Conservation (phyloP, 2,113 vertebrate genomes). For the Eretmodus cyanostictus region DNA sequence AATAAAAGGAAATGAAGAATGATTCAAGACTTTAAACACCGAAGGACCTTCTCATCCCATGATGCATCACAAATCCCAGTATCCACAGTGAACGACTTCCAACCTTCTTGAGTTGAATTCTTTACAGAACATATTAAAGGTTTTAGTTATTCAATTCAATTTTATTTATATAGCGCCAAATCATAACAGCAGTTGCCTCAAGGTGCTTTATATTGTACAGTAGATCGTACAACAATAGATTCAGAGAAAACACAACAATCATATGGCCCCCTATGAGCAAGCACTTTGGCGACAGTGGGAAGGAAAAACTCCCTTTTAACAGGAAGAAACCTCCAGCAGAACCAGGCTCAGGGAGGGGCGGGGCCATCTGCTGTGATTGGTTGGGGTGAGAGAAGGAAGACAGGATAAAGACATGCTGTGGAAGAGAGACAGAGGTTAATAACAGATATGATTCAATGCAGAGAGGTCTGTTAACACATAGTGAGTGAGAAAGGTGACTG, state of each 20-base stretch:
- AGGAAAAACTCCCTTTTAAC: background rate
- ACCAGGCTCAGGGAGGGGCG: background rate
- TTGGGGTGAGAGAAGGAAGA: background rate
- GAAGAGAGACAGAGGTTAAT: background rate
- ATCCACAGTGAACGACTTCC: background rate
- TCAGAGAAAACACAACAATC: background rate
- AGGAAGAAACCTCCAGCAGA: fast-evolving
- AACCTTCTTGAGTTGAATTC: background rate
- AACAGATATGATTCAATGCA: background rate
- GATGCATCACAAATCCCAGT: background rate
- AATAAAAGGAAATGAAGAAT: background rate
- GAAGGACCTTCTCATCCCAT: background rate
- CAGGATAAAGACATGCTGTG: background rate
- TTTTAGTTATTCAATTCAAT: background rate
- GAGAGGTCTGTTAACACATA: no score
- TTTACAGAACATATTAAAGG: background rate
- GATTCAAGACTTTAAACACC: background rate
- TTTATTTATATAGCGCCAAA: fast-evolving
- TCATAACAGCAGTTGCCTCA: background rate
- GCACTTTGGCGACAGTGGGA: background rate
- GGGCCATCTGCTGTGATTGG: background rate
- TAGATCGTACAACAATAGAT: fast-evolving
- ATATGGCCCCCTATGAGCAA: background rate
- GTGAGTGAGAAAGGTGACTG: no score
- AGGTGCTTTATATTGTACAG: background rate